Evolutionary conservation across 2,888 invertebrate species (phyloP).

Genomic region (Doris montereyensis): DNA sequence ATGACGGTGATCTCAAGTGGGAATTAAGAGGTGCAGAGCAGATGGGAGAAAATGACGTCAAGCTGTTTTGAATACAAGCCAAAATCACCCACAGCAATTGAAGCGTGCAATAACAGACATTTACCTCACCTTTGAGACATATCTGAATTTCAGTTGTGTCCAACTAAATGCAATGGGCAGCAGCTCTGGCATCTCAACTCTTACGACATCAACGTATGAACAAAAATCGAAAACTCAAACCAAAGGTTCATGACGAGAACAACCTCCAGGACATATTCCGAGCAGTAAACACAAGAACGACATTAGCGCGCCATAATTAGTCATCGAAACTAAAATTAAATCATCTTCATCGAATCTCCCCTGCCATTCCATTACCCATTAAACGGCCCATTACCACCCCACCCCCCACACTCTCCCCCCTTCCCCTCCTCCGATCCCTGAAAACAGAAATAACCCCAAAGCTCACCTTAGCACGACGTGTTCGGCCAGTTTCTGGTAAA

Average conservation of each 20-base stretch:
- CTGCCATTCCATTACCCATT: too few relatives aligned
- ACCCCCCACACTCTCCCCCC: too few relatives aligned
- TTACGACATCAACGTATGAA: slow-evolving; percentile 83
- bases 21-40: too few relatives aligned
- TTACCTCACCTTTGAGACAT: slow-evolving; percentile 74
- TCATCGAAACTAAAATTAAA: background rate
- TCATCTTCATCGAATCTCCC: background rate
- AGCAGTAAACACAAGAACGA: slow-evolving; percentile 51
- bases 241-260: slow-evolving; percentile 93
- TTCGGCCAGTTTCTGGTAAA: slow-evolving; percentile 94
- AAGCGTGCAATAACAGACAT: too few relatives aligned
- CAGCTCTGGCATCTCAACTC: slow-evolving; percentile 83
- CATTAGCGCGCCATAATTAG: background rate
- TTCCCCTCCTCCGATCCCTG: too few relatives aligned
- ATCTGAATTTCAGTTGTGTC: slow-evolving; percentile 75
- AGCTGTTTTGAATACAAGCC: too few relatives aligned
- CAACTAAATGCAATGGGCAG: slow-evolving; percentile 93
- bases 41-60: too few relatives aligned
- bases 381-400: too few relatives aligned
- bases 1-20: too few relatives aligned
- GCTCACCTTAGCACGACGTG: slow-evolving; percentile 80
- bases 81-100: too few relatives aligned
- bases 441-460: too few relatives aligned
- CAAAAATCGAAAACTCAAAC: slow-evolving; percentile 86
- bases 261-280: slow-evolving; percentile 89